phyloP scores from a whole-genome alignment of 2,888 invertebrate genomes.

The Eustalomyia histrio region DNA sequence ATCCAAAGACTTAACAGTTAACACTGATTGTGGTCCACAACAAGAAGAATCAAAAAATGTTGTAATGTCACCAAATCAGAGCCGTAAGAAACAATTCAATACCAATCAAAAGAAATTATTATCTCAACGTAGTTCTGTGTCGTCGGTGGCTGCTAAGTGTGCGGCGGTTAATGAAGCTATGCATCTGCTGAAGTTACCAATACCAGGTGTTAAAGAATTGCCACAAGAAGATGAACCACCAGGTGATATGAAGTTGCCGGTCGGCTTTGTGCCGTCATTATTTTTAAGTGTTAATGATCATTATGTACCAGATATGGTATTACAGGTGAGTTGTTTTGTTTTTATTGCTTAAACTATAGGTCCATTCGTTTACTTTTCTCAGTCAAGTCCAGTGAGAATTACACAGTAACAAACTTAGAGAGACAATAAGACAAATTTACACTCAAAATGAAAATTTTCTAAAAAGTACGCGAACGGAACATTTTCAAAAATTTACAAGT shows the following conservation, averaged over 20 bases:
- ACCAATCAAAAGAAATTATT: constrained; percentile 69
- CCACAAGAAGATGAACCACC: constrained; percentile 74
- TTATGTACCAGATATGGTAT: constrained; percentile 87
- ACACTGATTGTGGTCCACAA: not conserved
- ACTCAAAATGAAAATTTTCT: too few relatives aligned
- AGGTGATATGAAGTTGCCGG: constrained; percentile 73
- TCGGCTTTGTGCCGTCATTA: constrained; percentile 83
- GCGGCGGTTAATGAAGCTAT: constrained; percentile 72
- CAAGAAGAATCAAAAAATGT: not conserved
- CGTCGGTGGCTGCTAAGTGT: constrained; percentile 75
- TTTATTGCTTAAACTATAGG: too few relatives aligned
- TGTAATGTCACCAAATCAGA: constrained; percentile 38
- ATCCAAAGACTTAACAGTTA: constrained; percentile 14
- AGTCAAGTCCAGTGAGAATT: too few relatives aligned
- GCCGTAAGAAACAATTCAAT: constrained; percentile 65
- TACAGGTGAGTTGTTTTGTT: constrained; percentile 82
- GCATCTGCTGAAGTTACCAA: constrained; percentile 74
- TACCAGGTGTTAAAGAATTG: constrained; percentile 80
- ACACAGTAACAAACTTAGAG: too few relatives aligned
- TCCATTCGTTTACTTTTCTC: too few relatives aligned
- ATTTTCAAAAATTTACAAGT: too few relatives aligned
- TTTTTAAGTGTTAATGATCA: constrained; percentile 84
- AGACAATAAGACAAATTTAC: too few relatives aligned
- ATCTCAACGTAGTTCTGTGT: constrained; percentile 73
- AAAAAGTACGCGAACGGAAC: too few relatives aligned